Percentiles rank a stretch among this genome's conserved stretches.
phyloP scores from a whole-genome alignment of 2,888 invertebrate species.

The Drosophila monieri region DNA sequence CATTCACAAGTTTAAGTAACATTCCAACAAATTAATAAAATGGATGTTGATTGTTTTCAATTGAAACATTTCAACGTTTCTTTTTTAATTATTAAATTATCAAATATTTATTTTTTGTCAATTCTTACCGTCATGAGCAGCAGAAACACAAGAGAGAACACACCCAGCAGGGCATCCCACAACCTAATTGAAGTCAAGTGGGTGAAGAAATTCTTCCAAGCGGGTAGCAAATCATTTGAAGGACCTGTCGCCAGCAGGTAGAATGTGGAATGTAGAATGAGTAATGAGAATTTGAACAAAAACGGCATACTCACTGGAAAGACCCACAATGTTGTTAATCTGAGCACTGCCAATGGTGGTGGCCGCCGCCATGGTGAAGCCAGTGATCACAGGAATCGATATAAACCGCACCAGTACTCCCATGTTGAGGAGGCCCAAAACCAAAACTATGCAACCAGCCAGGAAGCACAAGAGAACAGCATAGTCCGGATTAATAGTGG shows the following conservation, averaged over 20 bases:
- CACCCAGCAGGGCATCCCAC: slow-evolving; percentile 89
- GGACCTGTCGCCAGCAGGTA: slow-evolving; percentile 56
- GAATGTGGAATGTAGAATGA: background rate
- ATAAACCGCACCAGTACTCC: slow-evolving; percentile 94
- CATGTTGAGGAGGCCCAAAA: slow-evolving; percentile 90
- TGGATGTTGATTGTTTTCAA: slow-evolving; percentile 19
- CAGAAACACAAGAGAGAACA: slow-evolving; percentile 87
- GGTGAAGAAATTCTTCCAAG: slow-evolving; percentile 87
- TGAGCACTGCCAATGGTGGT: slow-evolving; percentile 93
- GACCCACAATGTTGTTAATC: slow-evolving; percentile 89
- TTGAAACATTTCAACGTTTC: background rate
- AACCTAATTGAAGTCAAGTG: slow-evolving; percentile 86
- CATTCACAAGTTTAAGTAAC: background rate
- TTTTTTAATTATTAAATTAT: background rate
- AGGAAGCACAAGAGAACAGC: slow-evolving; percentile 90
- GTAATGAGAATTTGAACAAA: background rate
- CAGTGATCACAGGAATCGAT: slow-evolving; percentile 93
- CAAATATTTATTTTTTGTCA: background rate
- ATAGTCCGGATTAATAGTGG: slow-evolving; percentile 87
- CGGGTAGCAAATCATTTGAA: slow-evolving; percentile 88
- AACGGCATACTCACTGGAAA: slow-evolving; percentile 84
- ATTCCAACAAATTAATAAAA: background rate
- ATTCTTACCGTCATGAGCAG: slow-evolving; percentile 86
- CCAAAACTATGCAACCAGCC: slow-evolving; percentile 88
- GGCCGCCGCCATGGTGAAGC: slow-evolving; percentile 94